Conservation (phyloP, 2,113 vertebrate species). For the Telmatochromis bifrenatus region DNA sequence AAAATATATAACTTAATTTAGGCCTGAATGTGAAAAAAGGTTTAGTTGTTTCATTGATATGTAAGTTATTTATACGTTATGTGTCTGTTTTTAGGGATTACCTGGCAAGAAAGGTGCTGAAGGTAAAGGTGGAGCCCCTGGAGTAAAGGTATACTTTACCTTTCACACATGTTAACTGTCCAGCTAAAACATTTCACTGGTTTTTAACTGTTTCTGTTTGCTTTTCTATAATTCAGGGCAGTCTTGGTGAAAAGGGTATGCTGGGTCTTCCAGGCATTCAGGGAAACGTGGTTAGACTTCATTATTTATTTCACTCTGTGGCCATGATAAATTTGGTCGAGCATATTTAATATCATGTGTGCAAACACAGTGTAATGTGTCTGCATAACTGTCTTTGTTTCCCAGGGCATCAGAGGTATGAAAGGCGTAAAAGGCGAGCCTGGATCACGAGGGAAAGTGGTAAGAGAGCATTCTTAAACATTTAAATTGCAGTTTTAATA, state of each 20-base stretch:
- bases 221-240: conserved; percentile 51
- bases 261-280: conserved; percentile 36
- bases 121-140: conserved; percentile 52
- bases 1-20: background rate
- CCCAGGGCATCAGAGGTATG: conserved; percentile 28
- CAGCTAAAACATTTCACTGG: accelerated
- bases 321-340: background rate
- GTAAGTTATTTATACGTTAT: background rate
- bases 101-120: conserved; percentile 49
- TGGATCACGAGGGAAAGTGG: conserved; percentile 39
- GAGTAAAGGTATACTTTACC: conserved; percentile 56
- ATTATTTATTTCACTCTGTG: background rate
- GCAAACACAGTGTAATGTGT: too few species aligned
- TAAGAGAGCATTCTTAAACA: background rate
- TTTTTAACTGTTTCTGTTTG: background rate
- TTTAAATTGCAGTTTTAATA: background rate
- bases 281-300: conserved; percentile 42
- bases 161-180: background rate
- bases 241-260: conserved; percentile 41
- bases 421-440: conserved; percentile 53
- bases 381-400: too few species aligned
- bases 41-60: background rate
- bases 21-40: background rate
- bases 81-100: conserved; percentile 45
- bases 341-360: background rate